These are phyloP conservation scores for Pogonomyrmex barbatus DNA, from an alignment of 1,140 invertebrate genomes.

Conservation along the genomic window DNA sequence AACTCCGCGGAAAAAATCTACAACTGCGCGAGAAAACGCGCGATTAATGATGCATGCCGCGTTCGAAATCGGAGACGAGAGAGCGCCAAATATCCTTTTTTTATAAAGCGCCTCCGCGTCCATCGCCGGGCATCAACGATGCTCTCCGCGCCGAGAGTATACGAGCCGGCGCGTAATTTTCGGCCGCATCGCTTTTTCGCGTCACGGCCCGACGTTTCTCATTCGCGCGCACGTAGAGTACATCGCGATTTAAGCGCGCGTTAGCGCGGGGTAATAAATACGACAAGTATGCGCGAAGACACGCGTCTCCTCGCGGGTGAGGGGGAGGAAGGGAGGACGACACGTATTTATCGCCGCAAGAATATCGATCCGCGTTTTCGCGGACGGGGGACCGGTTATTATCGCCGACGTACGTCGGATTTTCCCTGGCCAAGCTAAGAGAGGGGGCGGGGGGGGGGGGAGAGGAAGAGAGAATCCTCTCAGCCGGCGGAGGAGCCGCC, in stretches of 20 bases:
- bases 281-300: conserved; percentile 40
- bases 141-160: background rate
- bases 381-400: background rate
- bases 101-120: background rate
- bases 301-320: background rate
- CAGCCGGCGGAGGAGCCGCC: background rate
- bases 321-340: background rate
- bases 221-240: conserved; percentile 5
- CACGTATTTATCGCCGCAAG: conserved; percentile 38
- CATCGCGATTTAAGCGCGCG: conserved; percentile 29
- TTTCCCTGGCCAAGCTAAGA: background rate
- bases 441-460: too few species aligned
- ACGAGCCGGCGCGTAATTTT: conserved; percentile 25
- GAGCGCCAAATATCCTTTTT: conserved; percentile 15
- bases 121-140: background rate
- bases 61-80: background rate
- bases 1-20: conserved; percentile 9
- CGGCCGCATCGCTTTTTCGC: background rate
- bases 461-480: background rate
- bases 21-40: conserved; percentile 24
- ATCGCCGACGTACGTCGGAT: conserved; percentile 28
- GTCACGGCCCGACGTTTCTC: conserved; percentile 10
- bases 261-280: background rate
- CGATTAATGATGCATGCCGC: conserved; percentile 9
- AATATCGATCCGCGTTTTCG: conserved; percentile 15